Conservation (phyloP, 1,140 invertebrate species). For the Liolophura sinensis region DNA sequence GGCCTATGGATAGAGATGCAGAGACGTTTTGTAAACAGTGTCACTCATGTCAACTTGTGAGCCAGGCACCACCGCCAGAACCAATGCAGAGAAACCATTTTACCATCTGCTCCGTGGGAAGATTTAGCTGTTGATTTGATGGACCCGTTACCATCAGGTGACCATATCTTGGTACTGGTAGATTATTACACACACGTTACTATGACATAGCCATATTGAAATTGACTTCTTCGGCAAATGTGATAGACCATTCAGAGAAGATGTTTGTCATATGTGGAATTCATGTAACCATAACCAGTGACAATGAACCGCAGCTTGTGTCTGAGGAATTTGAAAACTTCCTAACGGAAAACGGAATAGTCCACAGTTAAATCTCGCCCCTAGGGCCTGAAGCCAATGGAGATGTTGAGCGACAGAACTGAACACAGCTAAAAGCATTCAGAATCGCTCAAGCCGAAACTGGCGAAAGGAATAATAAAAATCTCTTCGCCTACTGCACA, state of each 20-base stretch:
- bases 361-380: too few species aligned
- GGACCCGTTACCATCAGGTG: constrained; percentile 22
- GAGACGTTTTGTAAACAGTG: constrained; percentile 22
- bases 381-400: neutral
- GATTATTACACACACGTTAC: constrained; percentile 27
- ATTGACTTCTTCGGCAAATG: constrained; percentile 12
- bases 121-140: constrained; percentile 26
- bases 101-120: constrained; percentile 24
- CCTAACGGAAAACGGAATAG: constrained; percentile 9
- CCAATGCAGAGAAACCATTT: constrained; percentile 14
- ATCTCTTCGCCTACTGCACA: constrained; percentile 11
- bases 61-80: constrained; percentile 11
- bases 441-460: constrained; percentile 12
- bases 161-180: constrained; percentile 21
- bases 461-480: constrained; percentile 17
- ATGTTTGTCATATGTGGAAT: constrained; percentile 25
- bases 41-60: constrained; percentile 27
- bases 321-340: constrained; percentile 12
- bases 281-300: constrained; percentile 11
- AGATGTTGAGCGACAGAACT: neutral
- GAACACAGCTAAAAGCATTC: neutral
- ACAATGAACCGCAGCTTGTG: constrained; percentile 24
- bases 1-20: constrained; percentile 32
- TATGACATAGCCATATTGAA: constrained; percentile 25
- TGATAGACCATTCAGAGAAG: constrained; percentile 9